Conservation (phyloP, 2,888 invertebrate species). For the Villa cingulata region DNA sequence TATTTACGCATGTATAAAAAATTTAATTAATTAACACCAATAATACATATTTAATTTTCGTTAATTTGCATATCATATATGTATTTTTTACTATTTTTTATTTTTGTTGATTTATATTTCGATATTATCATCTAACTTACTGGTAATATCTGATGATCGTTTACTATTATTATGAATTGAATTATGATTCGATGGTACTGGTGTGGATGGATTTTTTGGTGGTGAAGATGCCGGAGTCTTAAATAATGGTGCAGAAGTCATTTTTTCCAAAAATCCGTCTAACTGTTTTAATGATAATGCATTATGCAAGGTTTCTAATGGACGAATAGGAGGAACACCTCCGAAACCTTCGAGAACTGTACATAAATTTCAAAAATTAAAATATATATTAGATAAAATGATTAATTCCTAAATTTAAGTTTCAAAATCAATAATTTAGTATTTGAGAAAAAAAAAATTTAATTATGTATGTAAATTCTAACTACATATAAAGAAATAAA, state of each 20-base stretch:
- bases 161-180: neutral
- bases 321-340: conserved; percentile 89
- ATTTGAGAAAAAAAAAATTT: too few species aligned
- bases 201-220: conserved; percentile 48
- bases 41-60: too few species aligned
- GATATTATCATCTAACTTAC: neutral
- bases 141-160: neutral
- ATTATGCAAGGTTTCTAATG: conserved; percentile 95
- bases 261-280: conserved; percentile 76
- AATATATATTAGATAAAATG: too few species aligned
- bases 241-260: conserved; percentile 61
- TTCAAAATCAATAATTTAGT: too few species aligned
- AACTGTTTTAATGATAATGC: conserved; percentile 83
- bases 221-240: conserved; percentile 60
- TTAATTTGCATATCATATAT: too few species aligned
- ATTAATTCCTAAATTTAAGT: too few species aligned
- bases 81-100: too few species aligned
- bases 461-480: too few species aligned
- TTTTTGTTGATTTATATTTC: neutral
- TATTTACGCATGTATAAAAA: too few species aligned
- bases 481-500: too few species aligned
- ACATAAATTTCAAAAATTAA: conserved; percentile 7
- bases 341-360: conserved; percentile 73
- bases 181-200: conserved; percentile 31
- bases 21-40: too few species aligned